A percentile compares a stretch with the other conserved stretches of the same genome.
These are phyloP conservation scores for Morpho achilles DNA, from an alignment of 2,888 invertebrate genomes.

Conservation along the genomic window DNA sequence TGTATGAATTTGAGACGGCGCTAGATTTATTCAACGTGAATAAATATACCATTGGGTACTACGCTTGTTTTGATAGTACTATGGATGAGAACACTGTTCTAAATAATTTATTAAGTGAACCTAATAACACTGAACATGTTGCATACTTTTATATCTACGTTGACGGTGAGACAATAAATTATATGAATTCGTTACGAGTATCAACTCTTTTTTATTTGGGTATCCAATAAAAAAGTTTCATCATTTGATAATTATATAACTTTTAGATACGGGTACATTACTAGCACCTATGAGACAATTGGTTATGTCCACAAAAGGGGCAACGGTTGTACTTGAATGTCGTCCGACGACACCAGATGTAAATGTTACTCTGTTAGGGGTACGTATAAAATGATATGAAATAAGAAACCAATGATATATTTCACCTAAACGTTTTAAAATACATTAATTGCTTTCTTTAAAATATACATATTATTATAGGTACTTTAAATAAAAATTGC, in stretches of 20 bases:
- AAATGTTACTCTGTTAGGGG: constrained; percentile 52
- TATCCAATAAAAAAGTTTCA: neutral
- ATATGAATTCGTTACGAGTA: too few species aligned
- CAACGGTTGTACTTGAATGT: constrained; percentile 62
- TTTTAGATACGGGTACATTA: constrained; percentile 65
- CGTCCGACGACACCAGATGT: constrained; percentile 68
- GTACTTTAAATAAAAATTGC: constrained; percentile 31
- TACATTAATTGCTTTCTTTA: constrained; percentile 19
- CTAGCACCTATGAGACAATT: constrained; percentile 64
- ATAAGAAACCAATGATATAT: neutral
- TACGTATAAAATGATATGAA: constrained; percentile 50
- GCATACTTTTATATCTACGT: constrained; percentile 69
- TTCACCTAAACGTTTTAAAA: constrained; percentile 1
- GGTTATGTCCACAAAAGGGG: constrained; percentile 45
- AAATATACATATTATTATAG: constrained; percentile 5
- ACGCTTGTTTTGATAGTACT: constrained; percentile 71
- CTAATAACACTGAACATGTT: constrained; percentile 50
- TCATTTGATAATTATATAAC: constrained; percentile 32
- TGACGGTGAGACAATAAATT: constrained; percentile 53
- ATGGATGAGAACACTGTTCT: constrained; percentile 48
- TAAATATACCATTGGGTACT: constrained; percentile 73
- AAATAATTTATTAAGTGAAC: constrained; percentile 52
- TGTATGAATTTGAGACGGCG: constrained; percentile 58
- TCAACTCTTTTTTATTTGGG: too few species aligned
- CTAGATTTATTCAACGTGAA: constrained; percentile 67